Evolutionary conservation across 2,888 invertebrate species (phyloP).

Genomic region (Oscheius sp.): DNA sequence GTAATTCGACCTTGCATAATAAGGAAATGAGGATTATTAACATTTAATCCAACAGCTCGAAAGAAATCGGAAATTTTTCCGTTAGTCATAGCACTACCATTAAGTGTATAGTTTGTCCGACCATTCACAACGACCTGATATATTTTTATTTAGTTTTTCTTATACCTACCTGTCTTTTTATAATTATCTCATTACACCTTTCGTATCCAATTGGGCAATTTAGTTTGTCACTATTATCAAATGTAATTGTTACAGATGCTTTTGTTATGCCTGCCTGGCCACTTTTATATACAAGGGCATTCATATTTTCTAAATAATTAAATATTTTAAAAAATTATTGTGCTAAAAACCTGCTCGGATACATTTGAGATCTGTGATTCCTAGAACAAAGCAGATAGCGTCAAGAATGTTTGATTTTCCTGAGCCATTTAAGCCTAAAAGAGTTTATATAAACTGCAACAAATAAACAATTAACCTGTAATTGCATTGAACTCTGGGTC

Average conservation of each 20-base stretch:
- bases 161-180: slow-evolving; percentile 71
- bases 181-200: slow-evolving; percentile 86
- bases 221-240: slow-evolving; percentile 85
- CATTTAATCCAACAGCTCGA: slow-evolving; percentile 93
- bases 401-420: slow-evolving; percentile 80
- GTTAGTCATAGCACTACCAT: slow-evolving; percentile 88
- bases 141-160: slow-evolving; percentile 2
- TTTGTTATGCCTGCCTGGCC: slow-evolving; percentile 95
- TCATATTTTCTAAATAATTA: slow-evolving; percentile 80
- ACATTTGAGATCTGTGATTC: slow-evolving; percentile 84
- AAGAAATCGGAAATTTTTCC: slow-evolving; percentile 89
- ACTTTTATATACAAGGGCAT: slow-evolving; percentile 95
- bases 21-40: slow-evolving; percentile 96
- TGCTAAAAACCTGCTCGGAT: slow-evolving; percentile 48
- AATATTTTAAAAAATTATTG: slow-evolving; percentile 11
- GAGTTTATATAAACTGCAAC: neutral
- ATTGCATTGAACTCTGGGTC: slow-evolving; percentile 96
- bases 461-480: slow-evolving; percentile 77
- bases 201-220: slow-evolving; percentile 89
- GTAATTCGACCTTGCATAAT: slow-evolving; percentile 99
- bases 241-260: slow-evolving; percentile 91
- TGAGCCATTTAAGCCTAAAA: slow-evolving; percentile 52
- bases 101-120: slow-evolving; percentile 84
- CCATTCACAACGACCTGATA: slow-evolving; percentile 67
- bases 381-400: slow-evolving; percentile 95